phyloP scores from a whole-genome alignment of 2,888 invertebrate species.

The Eupeodes latifasciatus region DNA sequence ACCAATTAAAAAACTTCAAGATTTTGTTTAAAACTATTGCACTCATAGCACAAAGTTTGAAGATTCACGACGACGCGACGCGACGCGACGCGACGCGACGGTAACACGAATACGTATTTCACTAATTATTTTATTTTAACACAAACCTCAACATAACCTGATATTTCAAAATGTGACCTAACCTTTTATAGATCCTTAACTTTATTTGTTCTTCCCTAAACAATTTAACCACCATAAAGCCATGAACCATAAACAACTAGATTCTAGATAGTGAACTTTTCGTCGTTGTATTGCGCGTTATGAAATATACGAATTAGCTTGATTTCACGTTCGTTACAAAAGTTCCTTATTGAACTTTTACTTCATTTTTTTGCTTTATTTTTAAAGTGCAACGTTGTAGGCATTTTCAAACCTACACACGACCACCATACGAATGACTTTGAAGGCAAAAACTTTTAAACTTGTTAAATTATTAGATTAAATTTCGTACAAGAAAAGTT shows the following conservation, averaged over 20 bases:
- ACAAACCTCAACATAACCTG: too few relatives aligned
- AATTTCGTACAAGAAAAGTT: background rate
- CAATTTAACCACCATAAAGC: background rate
- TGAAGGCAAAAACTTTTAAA: constrained; percentile 5
- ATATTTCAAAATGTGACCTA: background rate
- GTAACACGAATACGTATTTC: too few relatives aligned
- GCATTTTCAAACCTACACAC: background rate
- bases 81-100: too few relatives aligned
- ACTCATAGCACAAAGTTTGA: too few relatives aligned
- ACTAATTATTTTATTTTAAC: too few relatives aligned
- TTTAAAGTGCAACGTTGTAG: constrained; percentile 6
- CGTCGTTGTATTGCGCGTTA: background rate
- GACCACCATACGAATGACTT: too few relatives aligned
- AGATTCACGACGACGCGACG: too few relatives aligned
- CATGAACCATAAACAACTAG: background rate
- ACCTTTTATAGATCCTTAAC: too few relatives aligned
- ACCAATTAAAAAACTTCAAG: too few relatives aligned
- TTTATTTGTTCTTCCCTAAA: background rate
- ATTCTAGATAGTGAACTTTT: constrained; percentile 1
- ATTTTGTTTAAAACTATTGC: too few relatives aligned
- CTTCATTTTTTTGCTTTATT: too few relatives aligned
- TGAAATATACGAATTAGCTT: background rate
- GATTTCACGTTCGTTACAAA: background rate
- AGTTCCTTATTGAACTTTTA: constrained; percentile 21
- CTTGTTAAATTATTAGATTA: constrained; percentile 57